These are phyloP conservation scores for Heliornis fulica DNA, from an alignment of 2,113 vertebrate species.

Conservation along the genomic window DNA sequence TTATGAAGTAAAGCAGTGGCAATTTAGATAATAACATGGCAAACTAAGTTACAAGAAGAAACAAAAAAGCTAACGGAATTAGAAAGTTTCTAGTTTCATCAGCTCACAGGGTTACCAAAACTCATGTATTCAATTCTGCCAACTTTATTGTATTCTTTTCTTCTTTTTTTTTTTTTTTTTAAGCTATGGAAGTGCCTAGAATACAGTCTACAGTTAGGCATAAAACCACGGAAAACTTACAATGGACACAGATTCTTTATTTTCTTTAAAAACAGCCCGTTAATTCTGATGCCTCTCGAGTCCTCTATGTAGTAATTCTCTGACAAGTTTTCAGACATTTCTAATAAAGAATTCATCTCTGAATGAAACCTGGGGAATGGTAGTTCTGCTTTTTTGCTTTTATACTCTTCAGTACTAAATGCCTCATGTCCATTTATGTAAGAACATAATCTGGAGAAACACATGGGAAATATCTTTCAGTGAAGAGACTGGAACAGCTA, in stretches of 20 bases:
- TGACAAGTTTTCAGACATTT: constrained; percentile 13
- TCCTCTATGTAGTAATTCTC: neutral
- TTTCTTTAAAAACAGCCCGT: constrained; percentile 10
- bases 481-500: neutral
- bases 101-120: neutral
- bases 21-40: constrained; percentile 9
- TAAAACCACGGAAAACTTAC: neutral
- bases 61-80: neutral
- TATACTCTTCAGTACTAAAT: neutral
- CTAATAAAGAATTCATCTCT: constrained; percentile 1
- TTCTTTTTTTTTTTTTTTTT: neutral
- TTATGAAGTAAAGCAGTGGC: neutral
- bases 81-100: neutral
- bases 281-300: neutral
- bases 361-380: neutral
- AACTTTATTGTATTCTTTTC: neutral
- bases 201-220: neutral
- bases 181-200: neutral
- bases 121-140: neutral
- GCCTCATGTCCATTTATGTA: neutral
- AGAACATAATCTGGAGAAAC: neutral
- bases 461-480: neutral
- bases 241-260: neutral
- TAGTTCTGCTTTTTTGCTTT: neutral
- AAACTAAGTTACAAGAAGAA: neutral